Conservation (phyloP, 2,888 invertebrate genomes). For the Hydriomena furcata region DNA sequence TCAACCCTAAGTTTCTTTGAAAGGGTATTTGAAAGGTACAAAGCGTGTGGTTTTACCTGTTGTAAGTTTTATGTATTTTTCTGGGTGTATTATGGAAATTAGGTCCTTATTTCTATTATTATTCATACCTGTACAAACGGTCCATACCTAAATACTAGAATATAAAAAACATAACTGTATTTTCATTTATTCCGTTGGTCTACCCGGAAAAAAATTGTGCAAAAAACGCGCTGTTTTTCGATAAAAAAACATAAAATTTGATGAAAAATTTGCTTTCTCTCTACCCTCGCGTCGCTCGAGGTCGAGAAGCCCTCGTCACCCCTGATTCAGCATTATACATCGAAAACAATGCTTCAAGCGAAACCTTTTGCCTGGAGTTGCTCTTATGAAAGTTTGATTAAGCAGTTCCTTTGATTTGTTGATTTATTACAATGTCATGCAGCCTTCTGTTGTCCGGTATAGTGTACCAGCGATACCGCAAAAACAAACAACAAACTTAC, state of each 20-base stretch:
- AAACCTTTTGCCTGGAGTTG: constrained; percentile 46
- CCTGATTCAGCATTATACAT: constrained; percentile 57
- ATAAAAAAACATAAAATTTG: constrained; percentile 31
- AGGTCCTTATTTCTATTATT: too few species aligned
- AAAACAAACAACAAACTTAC: background rate
- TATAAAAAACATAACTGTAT: too few species aligned
- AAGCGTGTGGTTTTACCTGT: too few species aligned
- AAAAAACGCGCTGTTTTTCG: too few species aligned
- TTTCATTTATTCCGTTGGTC: too few species aligned
- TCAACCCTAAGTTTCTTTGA: background rate
- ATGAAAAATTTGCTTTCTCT: constrained; percentile 26
- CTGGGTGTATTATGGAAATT: too few species aligned
- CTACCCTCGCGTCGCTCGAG: constrained; percentile 39
- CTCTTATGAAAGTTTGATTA: constrained; percentile 53
- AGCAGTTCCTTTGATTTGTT: constrained; percentile 45
- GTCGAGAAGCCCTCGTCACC: constrained; percentile 41
- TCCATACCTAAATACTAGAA: too few species aligned
- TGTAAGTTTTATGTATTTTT: too few species aligned
- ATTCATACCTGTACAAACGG: too few species aligned
- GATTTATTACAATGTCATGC: constrained; percentile 27
- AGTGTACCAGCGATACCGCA: background rate
- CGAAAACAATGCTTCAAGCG: constrained; percentile 53
- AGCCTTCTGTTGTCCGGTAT: constrained; percentile 10
- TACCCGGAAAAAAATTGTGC: too few species aligned
- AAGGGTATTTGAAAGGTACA: too few species aligned